phyloP scores from a whole-genome alignment of 2,888 invertebrate species.

The Sesia apiformis region DNA sequence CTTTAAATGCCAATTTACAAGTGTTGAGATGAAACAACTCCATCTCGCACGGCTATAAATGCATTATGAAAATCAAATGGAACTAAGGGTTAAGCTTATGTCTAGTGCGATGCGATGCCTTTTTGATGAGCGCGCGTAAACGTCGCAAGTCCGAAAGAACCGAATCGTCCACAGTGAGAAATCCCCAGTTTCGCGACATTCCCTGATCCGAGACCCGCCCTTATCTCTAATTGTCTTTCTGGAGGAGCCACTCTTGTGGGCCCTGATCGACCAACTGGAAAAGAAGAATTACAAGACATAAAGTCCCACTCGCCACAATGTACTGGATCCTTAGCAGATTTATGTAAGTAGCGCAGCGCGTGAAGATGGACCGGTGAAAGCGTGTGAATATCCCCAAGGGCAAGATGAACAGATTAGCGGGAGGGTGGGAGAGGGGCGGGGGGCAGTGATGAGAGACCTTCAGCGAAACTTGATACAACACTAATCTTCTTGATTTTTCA shows the following conservation, averaged over 20 bases:
- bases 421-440: slow-evolving; percentile 13
- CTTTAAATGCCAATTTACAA: slow-evolving; percentile 73
- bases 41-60: slow-evolving; percentile 62
- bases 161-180: slow-evolving; percentile 71
- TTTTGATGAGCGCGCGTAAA: slow-evolving; percentile 64
- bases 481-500: slow-evolving; percentile 59
- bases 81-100: slow-evolving; percentile 61
- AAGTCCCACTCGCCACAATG: slow-evolving; percentile 67
- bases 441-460: slow-evolving; percentile 67
- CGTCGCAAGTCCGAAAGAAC: slow-evolving; percentile 42
- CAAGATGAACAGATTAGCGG: slow-evolving; percentile 36
- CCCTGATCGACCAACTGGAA: slow-evolving; percentile 75
- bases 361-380: slow-evolving; percentile 67
- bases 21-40: slow-evolving; percentile 64
- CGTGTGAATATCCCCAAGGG: slow-evolving; percentile 62
- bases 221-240: slow-evolving; percentile 73
- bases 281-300: slow-evolving; percentile 72
- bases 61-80: slow-evolving; percentile 53
- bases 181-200: slow-evolving; percentile 71
- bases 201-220: slow-evolving; percentile 47
- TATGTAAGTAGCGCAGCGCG: slow-evolving; percentile 64
- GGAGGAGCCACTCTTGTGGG: slow-evolving; percentile 74
- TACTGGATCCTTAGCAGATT: slow-evolving; percentile 43
- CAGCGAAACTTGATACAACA: slow-evolving; percentile 62
- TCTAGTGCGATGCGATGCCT: slow-evolving; percentile 73